A percentile compares a stretch with the other conserved stretches of the same genome.
Evolutionary conservation across 35 echinoderm and acorn worm genomes (phyloP).

Genomic region (Amphiura filiformis): DNA sequence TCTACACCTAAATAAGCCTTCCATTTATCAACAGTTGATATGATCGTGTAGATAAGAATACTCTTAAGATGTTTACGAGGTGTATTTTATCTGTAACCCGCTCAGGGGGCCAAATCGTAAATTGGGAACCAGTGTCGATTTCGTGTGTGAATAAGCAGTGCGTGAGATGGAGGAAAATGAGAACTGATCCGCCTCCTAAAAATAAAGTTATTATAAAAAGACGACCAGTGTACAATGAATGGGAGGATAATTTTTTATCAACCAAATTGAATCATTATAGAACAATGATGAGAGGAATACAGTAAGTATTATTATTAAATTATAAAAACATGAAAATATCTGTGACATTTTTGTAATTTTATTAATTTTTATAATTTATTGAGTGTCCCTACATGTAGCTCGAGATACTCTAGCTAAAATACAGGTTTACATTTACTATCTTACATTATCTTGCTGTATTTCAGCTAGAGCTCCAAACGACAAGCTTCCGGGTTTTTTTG

Average conservation of each 20-base stretch:
- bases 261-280: neutral
- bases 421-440: too few species aligned
- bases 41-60: neutral
- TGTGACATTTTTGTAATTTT: too few species aligned
- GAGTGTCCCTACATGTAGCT: too few species aligned
- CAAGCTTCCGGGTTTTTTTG: too few species aligned
- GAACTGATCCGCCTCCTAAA: neutral
- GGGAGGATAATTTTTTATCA: neutral
- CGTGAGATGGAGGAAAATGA: neutral
- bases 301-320: too few species aligned
- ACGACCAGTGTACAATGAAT: neutral
- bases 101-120: neutral
- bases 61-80: neutral
- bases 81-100: neutral
- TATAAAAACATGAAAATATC: too few species aligned
- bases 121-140: neutral
- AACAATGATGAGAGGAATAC: neutral
- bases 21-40: neutral
- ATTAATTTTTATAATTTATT: too few species aligned
- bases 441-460: too few species aligned
- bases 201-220: constrained; percentile 3
- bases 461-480: too few species aligned
- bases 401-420: too few species aligned
- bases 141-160: neutral
- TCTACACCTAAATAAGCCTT: too few species aligned